Percentiles rank a stretch among this genome's conserved stretches.
phyloP scores from a whole-genome alignment of 2,113 vertebrate species.

The Psittacula cyanocephala region DNA sequence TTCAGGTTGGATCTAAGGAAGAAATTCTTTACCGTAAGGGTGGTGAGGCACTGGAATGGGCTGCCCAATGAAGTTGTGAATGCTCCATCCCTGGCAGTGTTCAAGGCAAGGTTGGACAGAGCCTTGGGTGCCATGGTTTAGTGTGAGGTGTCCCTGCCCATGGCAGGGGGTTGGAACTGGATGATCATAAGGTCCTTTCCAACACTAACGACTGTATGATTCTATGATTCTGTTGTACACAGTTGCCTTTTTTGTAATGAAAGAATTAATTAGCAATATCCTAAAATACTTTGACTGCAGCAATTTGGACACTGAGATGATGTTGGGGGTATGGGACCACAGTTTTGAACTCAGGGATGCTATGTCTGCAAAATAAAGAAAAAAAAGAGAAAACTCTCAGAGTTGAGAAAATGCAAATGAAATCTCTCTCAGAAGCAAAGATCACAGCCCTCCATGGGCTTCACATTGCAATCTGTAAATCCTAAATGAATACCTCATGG shows the following conservation, averaged over 20 bases:
- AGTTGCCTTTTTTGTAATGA: background rate
- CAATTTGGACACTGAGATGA: background rate
- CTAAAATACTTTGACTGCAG: background rate
- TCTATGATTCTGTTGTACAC: background rate
- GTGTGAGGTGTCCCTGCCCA: background rate
- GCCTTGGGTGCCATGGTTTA: background rate
- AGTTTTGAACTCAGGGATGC: background rate
- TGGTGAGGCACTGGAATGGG: background rate
- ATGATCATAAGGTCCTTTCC: background rate
- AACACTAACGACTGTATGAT: background rate
- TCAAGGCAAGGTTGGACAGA: background rate
- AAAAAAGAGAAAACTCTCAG: background rate
- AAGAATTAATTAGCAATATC: background rate
- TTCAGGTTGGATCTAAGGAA: background rate
- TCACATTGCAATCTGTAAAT: background rate
- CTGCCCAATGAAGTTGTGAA: background rate
- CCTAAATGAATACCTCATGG: background rate
- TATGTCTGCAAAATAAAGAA: background rate
- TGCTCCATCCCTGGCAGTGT: background rate
- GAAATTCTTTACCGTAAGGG: background rate
- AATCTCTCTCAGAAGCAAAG: background rate
- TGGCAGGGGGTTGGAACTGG: background rate
- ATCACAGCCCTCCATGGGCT: background rate
- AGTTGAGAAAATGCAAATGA: background rate
- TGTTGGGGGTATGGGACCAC: background rate